Percentiles rank a stretch among this genome's conserved stretches.
Conservation (phyloP, 2,888 invertebrate genomes). For the Platyscelio sp. region DNA sequence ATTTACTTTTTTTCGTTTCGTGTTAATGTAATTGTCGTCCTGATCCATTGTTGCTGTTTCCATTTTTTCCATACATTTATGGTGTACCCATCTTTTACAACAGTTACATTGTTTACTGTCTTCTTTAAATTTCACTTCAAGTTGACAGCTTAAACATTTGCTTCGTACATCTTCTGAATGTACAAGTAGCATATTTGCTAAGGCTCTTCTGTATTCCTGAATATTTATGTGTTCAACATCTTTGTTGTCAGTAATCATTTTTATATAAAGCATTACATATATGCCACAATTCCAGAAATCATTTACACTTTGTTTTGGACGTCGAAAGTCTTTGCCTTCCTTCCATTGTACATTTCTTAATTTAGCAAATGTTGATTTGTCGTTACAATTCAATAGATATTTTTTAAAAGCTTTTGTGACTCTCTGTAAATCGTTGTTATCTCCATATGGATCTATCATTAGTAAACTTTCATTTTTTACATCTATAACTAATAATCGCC, state of each 20-base stretch:
- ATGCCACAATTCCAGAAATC: not conserved
- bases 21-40: no score
- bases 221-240: not conserved
- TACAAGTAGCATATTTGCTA: not conserved
- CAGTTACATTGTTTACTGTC: not conserved
- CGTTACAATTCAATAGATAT: not conserved
- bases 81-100: not conserved
- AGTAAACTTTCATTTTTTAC: not conserved
- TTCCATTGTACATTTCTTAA: conserved; percentile 4
- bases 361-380: conserved; percentile 20
- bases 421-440: not conserved
- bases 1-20: no score
- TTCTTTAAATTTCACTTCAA: not conserved
- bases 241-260: conserved; percentile 1
- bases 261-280: conserved; percentile 3
- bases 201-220: not conserved
- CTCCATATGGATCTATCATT: conserved; percentile 9
- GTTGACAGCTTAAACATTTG: not conserved
- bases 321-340: not conserved
- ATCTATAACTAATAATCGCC: conserved; percentile 4
- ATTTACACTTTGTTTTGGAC: not conserved
- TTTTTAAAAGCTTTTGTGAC: not conserved
- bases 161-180: not conserved
- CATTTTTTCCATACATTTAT: not conserved
- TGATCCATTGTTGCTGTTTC: not conserved